Conservation (phyloP, 2,113 vertebrate genomes). For the Blennius ocellaris region DNA sequence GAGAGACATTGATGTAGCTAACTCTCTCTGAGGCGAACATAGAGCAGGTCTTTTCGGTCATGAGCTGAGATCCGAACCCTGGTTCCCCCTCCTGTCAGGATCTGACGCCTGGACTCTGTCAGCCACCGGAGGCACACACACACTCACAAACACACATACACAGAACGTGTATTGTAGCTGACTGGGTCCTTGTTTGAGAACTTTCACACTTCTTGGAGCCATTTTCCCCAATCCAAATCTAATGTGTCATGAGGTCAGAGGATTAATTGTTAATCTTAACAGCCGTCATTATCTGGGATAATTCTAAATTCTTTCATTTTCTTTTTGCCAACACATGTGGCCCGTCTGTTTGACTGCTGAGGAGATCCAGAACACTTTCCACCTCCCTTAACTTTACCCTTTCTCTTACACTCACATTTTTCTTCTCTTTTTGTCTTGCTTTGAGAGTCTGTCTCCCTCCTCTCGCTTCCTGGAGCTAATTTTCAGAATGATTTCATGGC, state of each 20-base stretch:
- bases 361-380: slow-evolving; percentile 73
- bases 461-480: slow-evolving; percentile 80
- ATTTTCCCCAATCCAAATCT: slow-evolving; percentile 71
- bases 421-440: slow-evolving; percentile 58
- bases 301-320: slow-evolving; percentile 69
- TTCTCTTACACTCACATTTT: slow-evolving; percentile 47
- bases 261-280: slow-evolving; percentile 84
- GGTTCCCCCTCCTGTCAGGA: slow-evolving; percentile 75
- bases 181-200: slow-evolving; percentile 56
- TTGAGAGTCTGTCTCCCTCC: slow-evolving; percentile 69
- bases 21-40: slow-evolving; percentile 51
- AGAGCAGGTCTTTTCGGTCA: slow-evolving; percentile 62
- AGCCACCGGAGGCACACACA: slow-evolving; percentile 42
- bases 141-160: slow-evolving; percentile 37
- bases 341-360: slow-evolving; percentile 68
- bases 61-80: slow-evolving; percentile 63
- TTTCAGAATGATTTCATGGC: slow-evolving; percentile 84
- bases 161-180: slow-evolving; percentile 39
- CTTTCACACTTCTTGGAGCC: slow-evolving; percentile 58
- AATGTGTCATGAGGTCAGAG: slow-evolving; percentile 77
- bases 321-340: slow-evolving; percentile 72
- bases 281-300: slow-evolving; percentile 74
- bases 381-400: slow-evolving; percentile 53
- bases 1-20: slow-evolving; percentile 40
- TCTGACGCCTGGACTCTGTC: slow-evolving; percentile 69